Base-by-base conservation (phyloP, 2,888 invertebrate genomes). In the Hymenopus coronatus region DNA sequence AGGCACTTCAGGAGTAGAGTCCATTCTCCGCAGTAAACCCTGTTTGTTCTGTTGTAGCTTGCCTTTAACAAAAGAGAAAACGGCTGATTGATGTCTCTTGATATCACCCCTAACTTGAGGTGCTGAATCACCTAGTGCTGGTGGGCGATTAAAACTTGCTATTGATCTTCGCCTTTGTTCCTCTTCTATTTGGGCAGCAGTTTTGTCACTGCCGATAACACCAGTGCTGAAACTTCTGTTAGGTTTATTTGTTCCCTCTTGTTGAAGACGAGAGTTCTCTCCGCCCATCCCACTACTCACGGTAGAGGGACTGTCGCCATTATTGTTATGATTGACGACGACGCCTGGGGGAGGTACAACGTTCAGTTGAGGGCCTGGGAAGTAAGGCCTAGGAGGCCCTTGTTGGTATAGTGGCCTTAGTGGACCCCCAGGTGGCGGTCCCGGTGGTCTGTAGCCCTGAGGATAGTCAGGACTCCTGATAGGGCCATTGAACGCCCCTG, bases 401-500 rank as follows among this genome's bases (percentile, higher is more conserved):
- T 25, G 20, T 70, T 70, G 54, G 25, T 20, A 70, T 20, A 4
- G 54, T 70, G 54, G 54, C 20, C 54, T 70, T 25, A 70, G 25
- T 25, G 6, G 54, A 15, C 54, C 54, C 20, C 20, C 54, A 70
- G 87, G 87, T 82, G 82, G 81, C 28, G 82, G 30, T 87, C 82
- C 82, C 25, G 82, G 82, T 27, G 87, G 87, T 30, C 33, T 33
- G 12, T 33, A 82, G 2, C 87, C 28, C 20, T 82, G n/a, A 82
- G 82, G 33, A 40, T 81, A 82, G 25, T 82, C 82, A n/a, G 82
- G 82, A 28, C n/a, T 30, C 28, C 86, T 86, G 81, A 70, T 14
- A 20, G 86, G 81, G 87, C 87, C 87, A 87, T 87, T 87, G 87
- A 87, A 87, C 8, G 87, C 27, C 20, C 25, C 25, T 70, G 54